Percentiles rank a stretch among this genome's conserved stretches.
Conservation (phyloP, 2,113 vertebrate genomes). For the Cavia porcellus region DNA sequence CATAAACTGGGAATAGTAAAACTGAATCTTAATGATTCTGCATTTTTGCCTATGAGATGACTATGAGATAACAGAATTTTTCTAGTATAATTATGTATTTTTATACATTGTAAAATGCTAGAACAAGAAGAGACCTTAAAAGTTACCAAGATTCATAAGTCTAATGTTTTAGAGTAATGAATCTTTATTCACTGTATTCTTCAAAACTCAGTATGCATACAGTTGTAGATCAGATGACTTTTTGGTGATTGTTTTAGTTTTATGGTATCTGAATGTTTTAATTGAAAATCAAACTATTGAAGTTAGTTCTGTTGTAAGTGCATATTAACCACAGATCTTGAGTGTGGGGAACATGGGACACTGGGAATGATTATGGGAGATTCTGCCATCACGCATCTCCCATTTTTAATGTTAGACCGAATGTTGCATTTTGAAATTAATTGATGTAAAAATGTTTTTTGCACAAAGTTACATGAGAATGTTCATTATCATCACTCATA, state of each 20-base stretch:
- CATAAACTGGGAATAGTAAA: background rate
- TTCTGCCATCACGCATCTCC: background rate
- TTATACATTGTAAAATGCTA: background rate
- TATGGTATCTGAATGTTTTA: constrained; percentile 38
- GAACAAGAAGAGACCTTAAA: background rate
- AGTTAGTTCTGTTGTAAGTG: background rate
- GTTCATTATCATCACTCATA: constrained; percentile 21
- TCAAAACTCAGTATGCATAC: background rate
- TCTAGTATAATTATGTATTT: background rate
- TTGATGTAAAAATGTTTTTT: constrained; percentile 46
- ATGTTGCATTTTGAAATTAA: background rate
- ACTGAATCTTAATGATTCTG: constrained; percentile 11
- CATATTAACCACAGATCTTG: background rate
- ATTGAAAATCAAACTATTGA: constrained; percentile 15
- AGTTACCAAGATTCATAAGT: background rate
- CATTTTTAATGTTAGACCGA: constrained; percentile 46
- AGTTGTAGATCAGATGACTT: background rate
- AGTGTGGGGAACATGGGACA: background rate
- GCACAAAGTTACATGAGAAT: background rate
- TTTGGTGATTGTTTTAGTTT: constrained; percentile 23
- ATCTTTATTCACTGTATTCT: background rate
- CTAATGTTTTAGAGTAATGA: background rate
- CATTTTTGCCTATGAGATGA: background rate
- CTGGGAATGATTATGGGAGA: background rate
- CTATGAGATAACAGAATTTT: constrained; percentile 29